Percentiles rank a stretch among this genome's conserved stretches.
Evolutionary conservation across 2,888 invertebrate species (phyloP).

Genomic region (Eucriotettix oculatus): DNA sequence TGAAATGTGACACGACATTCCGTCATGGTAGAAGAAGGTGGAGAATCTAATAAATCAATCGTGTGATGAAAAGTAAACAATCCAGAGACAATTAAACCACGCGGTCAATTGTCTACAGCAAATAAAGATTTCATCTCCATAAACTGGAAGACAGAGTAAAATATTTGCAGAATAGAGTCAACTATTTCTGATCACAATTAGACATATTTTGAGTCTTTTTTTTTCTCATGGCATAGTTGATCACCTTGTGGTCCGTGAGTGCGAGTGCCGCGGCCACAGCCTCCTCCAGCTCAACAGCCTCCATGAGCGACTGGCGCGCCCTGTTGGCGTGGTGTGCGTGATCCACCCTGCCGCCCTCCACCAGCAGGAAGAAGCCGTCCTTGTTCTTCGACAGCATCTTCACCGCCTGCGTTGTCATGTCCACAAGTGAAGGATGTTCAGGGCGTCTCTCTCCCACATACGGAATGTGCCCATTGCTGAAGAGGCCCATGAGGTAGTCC

Average conservation of each 20-base stretch:
- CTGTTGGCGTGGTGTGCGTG: slow-evolving; percentile 46
- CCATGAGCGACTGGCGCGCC: slow-evolving; percentile 40
- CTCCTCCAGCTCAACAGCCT: slow-evolving; percentile 42
- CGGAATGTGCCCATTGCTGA: slow-evolving; percentile 37
- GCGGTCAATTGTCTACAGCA: too few relatives aligned
- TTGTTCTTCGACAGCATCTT: slow-evolving; percentile 28
- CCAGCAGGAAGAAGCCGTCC: slow-evolving; percentile 37
- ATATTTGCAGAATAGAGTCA: too few relatives aligned
- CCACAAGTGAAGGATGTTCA: slow-evolving; percentile 35
- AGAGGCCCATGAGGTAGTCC: slow-evolving; percentile 34
- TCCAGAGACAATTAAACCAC: too few relatives aligned
- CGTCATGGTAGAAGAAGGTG: too few relatives aligned
- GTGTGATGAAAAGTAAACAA: too few relatives aligned
- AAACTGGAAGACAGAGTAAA: too few relatives aligned
- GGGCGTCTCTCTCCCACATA: slow-evolving; percentile 32
- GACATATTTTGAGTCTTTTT: too few relatives aligned
- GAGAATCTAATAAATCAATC: too few relatives aligned
- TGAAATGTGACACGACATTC: too few relatives aligned
- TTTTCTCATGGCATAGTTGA: too few relatives aligned
- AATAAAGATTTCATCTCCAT: too few relatives aligned
- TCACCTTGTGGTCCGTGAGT: background rate
- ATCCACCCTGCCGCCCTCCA: slow-evolving; percentile 45
- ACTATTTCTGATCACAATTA: too few relatives aligned
- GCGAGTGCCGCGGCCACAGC: slow-evolving; percentile 38
- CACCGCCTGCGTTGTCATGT: slow-evolving; percentile 42